Conservation (phyloP, 2,113 vertebrate species). For the Hippocampus barbouri region DNA sequence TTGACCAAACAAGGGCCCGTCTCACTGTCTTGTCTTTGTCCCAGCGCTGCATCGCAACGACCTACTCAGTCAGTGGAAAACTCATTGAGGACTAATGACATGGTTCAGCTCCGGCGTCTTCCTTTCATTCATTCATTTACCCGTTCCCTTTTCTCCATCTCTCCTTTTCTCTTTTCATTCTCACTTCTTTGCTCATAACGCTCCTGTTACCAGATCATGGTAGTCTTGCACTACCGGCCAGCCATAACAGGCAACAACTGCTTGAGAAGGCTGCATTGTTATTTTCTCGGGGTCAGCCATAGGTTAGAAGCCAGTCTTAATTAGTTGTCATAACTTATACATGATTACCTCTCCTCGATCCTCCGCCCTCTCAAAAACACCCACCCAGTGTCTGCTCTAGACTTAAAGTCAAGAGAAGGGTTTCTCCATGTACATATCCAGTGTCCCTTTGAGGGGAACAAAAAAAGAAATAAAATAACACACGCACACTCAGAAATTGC, state of each 20-base stretch:
- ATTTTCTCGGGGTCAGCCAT: constrained; percentile 72
- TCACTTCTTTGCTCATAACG: constrained; percentile 65
- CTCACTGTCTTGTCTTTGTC: constrained; percentile 63
- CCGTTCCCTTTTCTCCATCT: constrained; percentile 57
- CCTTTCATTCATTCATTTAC: constrained; percentile 37
- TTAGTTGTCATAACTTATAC: constrained; percentile 89
- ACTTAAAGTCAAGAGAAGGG: constrained; percentile 19
- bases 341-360: constrained; percentile 68
- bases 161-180: constrained; percentile 60
- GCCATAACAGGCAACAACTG: constrained; percentile 75
- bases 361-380: constrained; percentile 35
- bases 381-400: constrained; percentile 16
- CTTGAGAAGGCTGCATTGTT: constrained; percentile 75
- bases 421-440: constrained; percentile 6
- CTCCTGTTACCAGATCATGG: constrained; percentile 80
- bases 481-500: no score
- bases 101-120: constrained; percentile 40
- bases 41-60: constrained; percentile 47
- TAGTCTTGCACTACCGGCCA: constrained; percentile 66
- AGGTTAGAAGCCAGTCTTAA: constrained; percentile 78
- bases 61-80: constrained; percentile 81
- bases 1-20: constrained; percentile 27
- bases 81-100: constrained; percentile 89
- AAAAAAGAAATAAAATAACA: not conserved
- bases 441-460: not conserved